Base-by-base conservation (phyloP, 2,113 vertebrate genomes). In the Thomomys bottae region DNA sequence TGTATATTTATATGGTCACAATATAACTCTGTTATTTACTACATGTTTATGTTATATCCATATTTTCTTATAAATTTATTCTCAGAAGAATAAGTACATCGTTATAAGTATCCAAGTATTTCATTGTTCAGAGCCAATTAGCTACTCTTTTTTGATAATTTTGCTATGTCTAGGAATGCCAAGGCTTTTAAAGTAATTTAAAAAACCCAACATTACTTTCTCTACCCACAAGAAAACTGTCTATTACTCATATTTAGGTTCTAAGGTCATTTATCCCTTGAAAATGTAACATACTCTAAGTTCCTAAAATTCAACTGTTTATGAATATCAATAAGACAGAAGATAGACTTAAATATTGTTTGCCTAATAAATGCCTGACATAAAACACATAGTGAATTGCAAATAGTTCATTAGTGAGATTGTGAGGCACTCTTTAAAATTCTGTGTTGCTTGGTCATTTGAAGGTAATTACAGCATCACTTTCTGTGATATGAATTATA, bases 401-500 rank as follows among this genome's bases (percentile, higher is more conserved):
- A 90, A 42, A 83, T 90, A 49, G 76, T 87, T 97, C 57, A 93
- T 97, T 97, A 85, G 75, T 79, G 59, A 63, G 66, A 95, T 94
- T 93, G 87, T 30, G 81, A 38, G 95, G 93, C 66, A 72, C 78
- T 96, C 73, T 63, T 90, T 93, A 83, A 59, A 76, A 95, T 97
- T 97, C 93, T 81, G 73, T 87, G 94, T 64, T 88, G 61, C 96
- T 97, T 97, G 95, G 92, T 93, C 81, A 96, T 97, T 97, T 97
- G 96, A 97, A 95, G 95, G 91, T 96, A 97, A 98, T 98, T 98
- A 94, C 86, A 95, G 95, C 97, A 93, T 78, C 94, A 32, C 92
- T 97, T 94, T 97, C 92, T 94, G 94, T 89, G 83, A 88, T 96
- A 96, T 97, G 97, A 98, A 97, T 96, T 98, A 94, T 97, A 92